Conservation (phyloP, 2,888 invertebrate species). For the Nipponacmea schrenckii region DNA sequence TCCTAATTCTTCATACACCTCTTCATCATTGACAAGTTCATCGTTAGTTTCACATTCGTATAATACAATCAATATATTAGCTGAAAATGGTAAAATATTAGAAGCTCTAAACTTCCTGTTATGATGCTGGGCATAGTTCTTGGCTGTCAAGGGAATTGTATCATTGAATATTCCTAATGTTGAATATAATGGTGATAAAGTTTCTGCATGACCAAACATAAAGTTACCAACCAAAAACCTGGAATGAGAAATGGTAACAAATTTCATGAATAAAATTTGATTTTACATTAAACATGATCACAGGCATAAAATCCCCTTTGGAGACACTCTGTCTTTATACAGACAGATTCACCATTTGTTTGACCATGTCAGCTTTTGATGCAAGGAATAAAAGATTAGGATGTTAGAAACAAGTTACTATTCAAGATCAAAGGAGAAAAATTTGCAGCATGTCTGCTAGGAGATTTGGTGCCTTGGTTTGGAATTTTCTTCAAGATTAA, state of each 20-base stretch:
- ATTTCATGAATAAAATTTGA: neutral
- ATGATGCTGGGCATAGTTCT: conserved; percentile 52
- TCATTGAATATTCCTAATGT: conserved; percentile 67
- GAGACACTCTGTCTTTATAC: too few species aligned
- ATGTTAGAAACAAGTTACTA: too few species aligned
- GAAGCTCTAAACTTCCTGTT: conserved; percentile 63
- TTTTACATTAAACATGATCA: neutral
- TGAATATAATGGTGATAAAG: conserved; percentile 59
- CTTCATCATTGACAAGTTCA: conserved; percentile 25
- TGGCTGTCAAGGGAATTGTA: conserved; percentile 51
- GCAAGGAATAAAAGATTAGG: too few species aligned
- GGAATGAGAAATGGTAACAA: conserved; percentile 22
- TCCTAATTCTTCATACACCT: conserved; percentile 26
- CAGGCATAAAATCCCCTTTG: too few species aligned
- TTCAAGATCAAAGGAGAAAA: too few species aligned
- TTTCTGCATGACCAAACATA: conserved; percentile 66
- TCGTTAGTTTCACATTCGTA: conserved; percentile 59
- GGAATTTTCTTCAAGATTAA: neutral
- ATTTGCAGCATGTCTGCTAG: too few species aligned
- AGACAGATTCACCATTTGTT: too few species aligned
- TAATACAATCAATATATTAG: conserved; percentile 66
- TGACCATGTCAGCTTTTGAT: too few species aligned
- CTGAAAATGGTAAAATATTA: conserved; percentile 64
- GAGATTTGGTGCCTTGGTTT: too few species aligned
- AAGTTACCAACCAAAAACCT: conserved; percentile 56